Evolutionary conservation across 2,113 vertebrate species (phyloP), one percentile per base, ranked within the genome.

Genomic region (Meleagris gallopavo): DNA sequence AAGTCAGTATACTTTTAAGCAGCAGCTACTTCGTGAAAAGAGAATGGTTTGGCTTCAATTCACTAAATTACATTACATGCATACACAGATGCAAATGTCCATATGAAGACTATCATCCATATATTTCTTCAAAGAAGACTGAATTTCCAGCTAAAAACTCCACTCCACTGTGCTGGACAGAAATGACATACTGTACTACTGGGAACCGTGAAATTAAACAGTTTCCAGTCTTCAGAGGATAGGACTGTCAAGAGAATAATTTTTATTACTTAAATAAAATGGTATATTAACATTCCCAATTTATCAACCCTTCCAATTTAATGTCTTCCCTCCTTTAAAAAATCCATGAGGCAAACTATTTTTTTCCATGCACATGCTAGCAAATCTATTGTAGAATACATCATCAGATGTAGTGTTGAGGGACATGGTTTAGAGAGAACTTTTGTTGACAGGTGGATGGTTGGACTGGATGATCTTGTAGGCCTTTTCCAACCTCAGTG

Each of bases 21-120:
- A 6, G 19, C 62, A 74, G 13, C 3, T 13, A 8, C 7, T 16
- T 61, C n/a, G 25, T 36, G 46, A 27, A 76, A 83, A 57, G 11
- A 36, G 58, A 27, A 34, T 6, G 8, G 27, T 9, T 66, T 18
- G 7, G 18, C 11, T 57, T 71, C 36, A 43, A 18, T 24, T 36
- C 13, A 19, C 74, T 21, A 0, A 5, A 4, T 22, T 11, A 46
- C 11, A 7, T 50, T 54, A 54, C 52, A 54, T 54, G 32, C 9
- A 10, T 27, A 24, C 16, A 6, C 8, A 14, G 12, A 9, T 5
- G 7, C 9, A 36, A 15, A 0, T 15, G 20, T 4, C 5, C 19
- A 48, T 6, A 34, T 11, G 19, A 17, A 41, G 4, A 8, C 11
- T 10, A 6, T 2, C 22, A 34, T 9, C 21, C 5, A 1, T 25